Base-by-base conservation (phyloP, 2,113 vertebrate species). In the Grallaria varia region DNA sequence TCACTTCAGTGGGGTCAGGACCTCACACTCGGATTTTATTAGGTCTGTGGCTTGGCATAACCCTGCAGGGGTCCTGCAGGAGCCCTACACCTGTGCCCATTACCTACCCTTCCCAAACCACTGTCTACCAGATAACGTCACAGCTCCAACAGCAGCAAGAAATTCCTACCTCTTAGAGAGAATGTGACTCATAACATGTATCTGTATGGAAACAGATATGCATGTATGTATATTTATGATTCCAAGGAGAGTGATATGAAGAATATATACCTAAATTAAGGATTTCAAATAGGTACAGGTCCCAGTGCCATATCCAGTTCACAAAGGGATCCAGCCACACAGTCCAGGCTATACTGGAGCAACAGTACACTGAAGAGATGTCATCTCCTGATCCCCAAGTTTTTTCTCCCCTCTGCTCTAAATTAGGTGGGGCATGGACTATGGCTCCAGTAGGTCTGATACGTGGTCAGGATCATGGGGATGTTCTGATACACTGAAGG, bases 141-240 rank as follows among this genome's bases (percentile, higher is more conserved):
- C 22, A 71, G 9, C 6, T 64, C 49, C 33, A 67, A 6, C 21
- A 14, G 6, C 4, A 77, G 33, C 35, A 77, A 92, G 30, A 69
- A 87, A 74, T 24, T 58, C 30, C 21, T 69, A 21, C 10, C 20
- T n/a, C 11, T 45, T 77, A 35, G 23, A 24, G 23, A 92, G 50
- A 9, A 31, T 23, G 12, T 14, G 12, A 37, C 23, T 71, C n/a
- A 5, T 25, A 23, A 8, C 3, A n/a, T 8, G 22, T 7, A 27
- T 1, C 0, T 42, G 33, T 35, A 67, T 11, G 15, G 13, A 33
- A 33, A 62, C 0, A 1, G 66, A 78, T 53, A 66, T 14, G 7
- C 1, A 3, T 33, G 7, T 30, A 40, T 30, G 7, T 24, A 1
- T 14, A 53, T 27, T 6, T 50, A 15, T 45, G 6, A 83, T 49